Evolutionary conservation across 92 coral and sea anemone species (phyloP), one percentile per base, ranked within the genome.

Genomic region (Nematostella vectensis): DNA sequence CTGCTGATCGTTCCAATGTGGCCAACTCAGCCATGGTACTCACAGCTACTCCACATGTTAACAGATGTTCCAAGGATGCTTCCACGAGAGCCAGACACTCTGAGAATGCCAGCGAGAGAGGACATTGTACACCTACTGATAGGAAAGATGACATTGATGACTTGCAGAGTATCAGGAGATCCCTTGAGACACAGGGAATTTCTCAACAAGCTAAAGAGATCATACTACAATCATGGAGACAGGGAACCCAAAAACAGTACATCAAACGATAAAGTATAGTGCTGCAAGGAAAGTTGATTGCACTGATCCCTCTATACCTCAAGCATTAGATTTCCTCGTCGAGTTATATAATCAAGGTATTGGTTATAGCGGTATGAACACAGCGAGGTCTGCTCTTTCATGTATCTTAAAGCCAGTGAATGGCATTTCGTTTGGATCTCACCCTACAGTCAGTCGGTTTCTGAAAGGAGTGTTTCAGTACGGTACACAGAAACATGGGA

Each of bases 201-300:
- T 58, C 56, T 25, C 4, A 57, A 16, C 43, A 38, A 31, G 72
- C 72, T 25, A 22, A 47, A 36, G 45, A 42, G 8, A 51, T 75
- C 62, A 76, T 76, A 38, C 13, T 61, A 13, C 38, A 61, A 27
- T 69, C 77, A 16, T 69, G 77, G 83, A 33, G 83, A 38, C 66
- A 42, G 19, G 72, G 77, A 55, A 69, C 68, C 0, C 19, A 0
- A 3, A 61, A 68, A 50, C 82, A 75, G 54, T 68, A 75, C 50
- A 23, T 37, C n/a, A 53, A 63, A 3, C n/a, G n/a, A n/a, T n/a
- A n/a, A n/a, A n/a, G n/a, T 71, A 61, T 57, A 54, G 61, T 15
- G 40, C 40, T 30, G 52, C 40, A 27, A 51, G 78, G 70, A 49
- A 21, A 16, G 19, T 22, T 15, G 57, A 47, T 39, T 67, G 83